Evolutionary conservation across 2,113 vertebrate species (phyloP).

Genomic region (Tautogolabrus adspersus): DNA sequence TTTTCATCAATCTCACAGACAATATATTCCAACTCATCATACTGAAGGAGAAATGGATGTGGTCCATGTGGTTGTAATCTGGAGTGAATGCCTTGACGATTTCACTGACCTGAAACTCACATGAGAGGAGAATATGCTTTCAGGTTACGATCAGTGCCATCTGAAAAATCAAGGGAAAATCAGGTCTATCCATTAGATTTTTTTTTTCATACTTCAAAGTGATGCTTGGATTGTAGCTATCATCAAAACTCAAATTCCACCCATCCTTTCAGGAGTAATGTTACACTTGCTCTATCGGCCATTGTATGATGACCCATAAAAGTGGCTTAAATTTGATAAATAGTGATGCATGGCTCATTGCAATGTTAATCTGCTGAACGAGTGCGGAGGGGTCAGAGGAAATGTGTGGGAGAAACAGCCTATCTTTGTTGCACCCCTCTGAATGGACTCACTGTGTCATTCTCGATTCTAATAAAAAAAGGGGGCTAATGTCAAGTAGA

Average conservation of each 20-base stretch:
- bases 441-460: constrained; percentile 64
- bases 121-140: constrained; percentile 54
- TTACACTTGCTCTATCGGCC: constrained; percentile 42
- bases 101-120: constrained; percentile 69
- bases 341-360: constrained; percentile 65
- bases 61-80: constrained; percentile 76
- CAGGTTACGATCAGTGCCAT: constrained; percentile 63
- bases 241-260: constrained; percentile 52
- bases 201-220: constrained; percentile 65
- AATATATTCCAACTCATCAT: constrained; percentile 77
- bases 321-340: constrained; percentile 70
- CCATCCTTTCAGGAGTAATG: constrained; percentile 38
- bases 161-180: constrained; percentile 25
- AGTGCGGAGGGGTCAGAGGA: constrained; percentile 64
- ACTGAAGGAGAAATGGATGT: constrained; percentile 51
- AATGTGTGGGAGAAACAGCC: constrained; percentile 67
- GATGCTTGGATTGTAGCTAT: constrained; percentile 31
- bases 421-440: constrained; percentile 64
- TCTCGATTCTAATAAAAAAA: constrained; percentile 45
- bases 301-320: constrained; percentile 49
- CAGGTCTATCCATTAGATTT: constrained; percentile 49
- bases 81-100: constrained; percentile 55
- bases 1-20: constrained; percentile 79
- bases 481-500: constrained; percentile 60
- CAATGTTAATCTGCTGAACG: constrained; percentile 76